Percentiles rank a stretch among this genome's conserved stretches.
These are phyloP conservation scores for Eueides isabella DNA, from an alignment of 1,140 invertebrate genomes.

Conservation along the genomic window DNA sequence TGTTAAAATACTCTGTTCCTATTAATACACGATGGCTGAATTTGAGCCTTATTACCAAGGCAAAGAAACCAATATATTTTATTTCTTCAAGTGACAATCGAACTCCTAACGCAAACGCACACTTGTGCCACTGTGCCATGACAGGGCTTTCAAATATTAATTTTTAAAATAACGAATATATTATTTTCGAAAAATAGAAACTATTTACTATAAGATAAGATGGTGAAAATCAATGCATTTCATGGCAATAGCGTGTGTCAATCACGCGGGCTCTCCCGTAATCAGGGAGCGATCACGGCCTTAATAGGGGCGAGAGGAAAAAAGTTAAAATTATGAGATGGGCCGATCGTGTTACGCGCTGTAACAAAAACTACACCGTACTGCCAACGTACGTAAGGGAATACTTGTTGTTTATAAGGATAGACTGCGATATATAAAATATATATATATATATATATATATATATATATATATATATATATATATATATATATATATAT, in stretches of 20 bases:
- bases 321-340: slow-evolving; percentile 71
- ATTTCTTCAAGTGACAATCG: too few relatives aligned
- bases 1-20: too few relatives aligned
- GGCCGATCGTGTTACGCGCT: slow-evolving; percentile 71
- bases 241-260: slow-evolving; percentile 56
- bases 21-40: too few relatives aligned
- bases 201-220: not conserved
- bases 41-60: too few relatives aligned
- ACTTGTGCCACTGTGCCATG: too few relatives aligned
- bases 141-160: too few relatives aligned
- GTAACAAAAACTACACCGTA: slow-evolving; percentile 53
- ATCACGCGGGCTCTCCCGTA: slow-evolving; percentile 55
- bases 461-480: too few relatives aligned
- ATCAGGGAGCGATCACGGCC: slow-evolving; percentile 53
- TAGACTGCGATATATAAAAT: slow-evolving; percentile 17
- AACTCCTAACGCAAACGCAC: too few relatives aligned
- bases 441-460: not conserved
- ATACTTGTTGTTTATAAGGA: slow-evolving; percentile 45
- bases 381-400: slow-evolving; percentile 43
- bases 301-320: slow-evolving; percentile 71
- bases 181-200: not conserved
- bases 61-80: too few relatives aligned
- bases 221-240: slow-evolving; percentile 40
- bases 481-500: too few relatives aligned
- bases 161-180: too few relatives aligned